Evolutionary conservation across 1,140 invertebrate genomes (phyloP).

Genomic region (Drosophila mojavensis): DNA sequence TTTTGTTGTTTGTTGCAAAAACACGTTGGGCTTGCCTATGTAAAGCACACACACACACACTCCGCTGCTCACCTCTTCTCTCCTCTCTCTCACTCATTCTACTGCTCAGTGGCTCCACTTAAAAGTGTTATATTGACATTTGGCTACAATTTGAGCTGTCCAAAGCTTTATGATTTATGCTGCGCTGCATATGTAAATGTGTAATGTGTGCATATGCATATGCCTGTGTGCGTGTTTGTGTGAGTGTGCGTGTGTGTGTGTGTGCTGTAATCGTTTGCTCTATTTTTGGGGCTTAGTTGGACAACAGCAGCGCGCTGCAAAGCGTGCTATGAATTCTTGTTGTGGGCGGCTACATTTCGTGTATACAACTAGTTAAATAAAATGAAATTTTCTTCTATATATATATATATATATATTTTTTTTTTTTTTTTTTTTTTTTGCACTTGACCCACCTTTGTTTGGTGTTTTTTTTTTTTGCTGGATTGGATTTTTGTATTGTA

Average conservation of each 20-base stretch:
- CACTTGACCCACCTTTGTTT: constrained; percentile 75
- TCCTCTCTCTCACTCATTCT: not conserved
- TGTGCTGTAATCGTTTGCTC: constrained; percentile 50
- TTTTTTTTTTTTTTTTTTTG: constrained; percentile 34
- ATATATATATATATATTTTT: too few relatives aligned
- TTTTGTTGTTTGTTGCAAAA: constrained; percentile 47
- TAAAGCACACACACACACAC: constrained; percentile 2
- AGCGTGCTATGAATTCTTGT: constrained; percentile 64
- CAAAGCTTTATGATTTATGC: constrained; percentile 73
- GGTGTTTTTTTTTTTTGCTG: constrained; percentile 14
- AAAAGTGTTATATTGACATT: constrained; percentile 80
- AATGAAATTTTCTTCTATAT: constrained; percentile 5
- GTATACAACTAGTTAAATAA: constrained; percentile 77
- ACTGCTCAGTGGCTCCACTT: constrained; percentile 27
- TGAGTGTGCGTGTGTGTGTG: constrained; percentile 6
- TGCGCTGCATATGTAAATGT: constrained; percentile 49
- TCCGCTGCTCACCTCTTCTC: not conserved
- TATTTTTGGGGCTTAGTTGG: constrained; percentile 45
- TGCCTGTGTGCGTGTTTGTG: not conserved
- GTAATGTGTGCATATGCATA: constrained; percentile 6
- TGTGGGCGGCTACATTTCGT: constrained; percentile 58
- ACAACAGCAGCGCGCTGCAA: constrained; percentile 54
- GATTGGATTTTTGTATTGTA: constrained; percentile 39
- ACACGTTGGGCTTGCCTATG: constrained; percentile 47
- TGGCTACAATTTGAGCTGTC: constrained; percentile 59